Evolutionary conservation across 2,888 invertebrate genomes (phyloP).

Genomic region (Leucoma salicis): DNA sequence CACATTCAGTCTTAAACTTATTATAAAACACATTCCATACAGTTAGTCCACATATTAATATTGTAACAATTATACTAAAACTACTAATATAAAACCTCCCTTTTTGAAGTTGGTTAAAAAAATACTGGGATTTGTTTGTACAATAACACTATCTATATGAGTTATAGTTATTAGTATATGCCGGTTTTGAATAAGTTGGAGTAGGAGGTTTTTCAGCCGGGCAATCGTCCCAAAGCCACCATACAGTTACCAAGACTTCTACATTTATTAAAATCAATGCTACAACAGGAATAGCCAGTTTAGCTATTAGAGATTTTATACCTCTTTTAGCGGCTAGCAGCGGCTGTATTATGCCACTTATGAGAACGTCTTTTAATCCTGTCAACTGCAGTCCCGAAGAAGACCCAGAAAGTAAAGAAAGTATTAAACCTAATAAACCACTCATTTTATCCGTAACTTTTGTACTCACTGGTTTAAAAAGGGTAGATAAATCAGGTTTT

Average conservation of each 20-base stretch:
- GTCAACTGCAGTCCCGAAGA: constrained; percentile 45
- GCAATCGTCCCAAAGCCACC: constrained; percentile 80
- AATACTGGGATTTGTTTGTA: constrained; percentile 30
- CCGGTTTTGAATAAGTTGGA: constrained; percentile 34
- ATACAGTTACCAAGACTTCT: constrained; percentile 65
- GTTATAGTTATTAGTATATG: constrained; percentile 44
- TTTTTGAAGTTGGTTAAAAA: constrained; percentile 12
- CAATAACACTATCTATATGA: constrained; percentile 35
- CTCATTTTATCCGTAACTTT: constrained; percentile 58
- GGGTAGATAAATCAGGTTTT: constrained; percentile 43
- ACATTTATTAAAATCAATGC: constrained; percentile 65
- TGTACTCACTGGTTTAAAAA: constrained; percentile 53
- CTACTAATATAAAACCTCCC: constrained; percentile 19
- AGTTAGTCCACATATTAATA: background rate
- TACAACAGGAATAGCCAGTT: constrained; percentile 66
- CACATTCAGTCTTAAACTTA: constrained; percentile 32
- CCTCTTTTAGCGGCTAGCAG: constrained; percentile 61
- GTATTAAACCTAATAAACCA: constrained; percentile 56
- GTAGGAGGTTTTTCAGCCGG: constrained; percentile 32
- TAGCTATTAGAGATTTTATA: constrained; percentile 64
- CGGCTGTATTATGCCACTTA: constrained; percentile 66
- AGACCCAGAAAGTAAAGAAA: constrained; percentile 57
- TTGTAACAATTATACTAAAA: constrained; percentile 1
- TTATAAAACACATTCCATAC: background rate
- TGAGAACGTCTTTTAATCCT: constrained; percentile 61